Evolutionary conservation across 2,888 invertebrate species (phyloP), one percentile per base, ranked within the genome.

Genomic region (Amphipoea oculea): DNA sequence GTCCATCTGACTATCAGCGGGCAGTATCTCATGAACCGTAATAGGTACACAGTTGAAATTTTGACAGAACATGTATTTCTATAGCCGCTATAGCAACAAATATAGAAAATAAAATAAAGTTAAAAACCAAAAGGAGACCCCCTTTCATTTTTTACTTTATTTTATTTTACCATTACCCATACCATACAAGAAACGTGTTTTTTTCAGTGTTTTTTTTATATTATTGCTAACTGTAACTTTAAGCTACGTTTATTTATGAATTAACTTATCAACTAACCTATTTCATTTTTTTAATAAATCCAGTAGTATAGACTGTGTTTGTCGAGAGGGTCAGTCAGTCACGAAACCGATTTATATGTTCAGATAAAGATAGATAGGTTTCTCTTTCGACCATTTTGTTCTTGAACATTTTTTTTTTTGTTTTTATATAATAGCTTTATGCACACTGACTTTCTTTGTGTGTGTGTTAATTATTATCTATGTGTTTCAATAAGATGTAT

Each of bases 311-410:
- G 20, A 20, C 48, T 76, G 2, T 54, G 29, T 69, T 40, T 42
- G 63, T 65, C 81, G 81, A 73, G 42, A 79, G 73, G 60, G 36
- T 68, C 68, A 81, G 36, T 74, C 62, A 81, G 62, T 57, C 68
- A 81, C 75, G 68, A 29, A 80, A 74, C 63, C n/a, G 80, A 71
- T 79, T 79, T 57, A 72, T 80, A 81, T 45, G 73, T 57, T 65
- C 62, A 60, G 67, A 71, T 78, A 66, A 66, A 73, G 36, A 69
- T 29, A 63, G 62, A 89, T 89, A 87, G 89, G 91, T 94, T 94
- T 93, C 94, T 91, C 92, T 93, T 92, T 92, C 81, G 82, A 84
- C 88, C 81, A 87, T 87, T 89, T 82, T 85, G 88, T 81, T 78
- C 73, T 73, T 78, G 70, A 80, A 74, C 72, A 74, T 76, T 89